Base-by-base conservation (phyloP, 2,113 vertebrate species). In the Mastomys coucha region DNA sequence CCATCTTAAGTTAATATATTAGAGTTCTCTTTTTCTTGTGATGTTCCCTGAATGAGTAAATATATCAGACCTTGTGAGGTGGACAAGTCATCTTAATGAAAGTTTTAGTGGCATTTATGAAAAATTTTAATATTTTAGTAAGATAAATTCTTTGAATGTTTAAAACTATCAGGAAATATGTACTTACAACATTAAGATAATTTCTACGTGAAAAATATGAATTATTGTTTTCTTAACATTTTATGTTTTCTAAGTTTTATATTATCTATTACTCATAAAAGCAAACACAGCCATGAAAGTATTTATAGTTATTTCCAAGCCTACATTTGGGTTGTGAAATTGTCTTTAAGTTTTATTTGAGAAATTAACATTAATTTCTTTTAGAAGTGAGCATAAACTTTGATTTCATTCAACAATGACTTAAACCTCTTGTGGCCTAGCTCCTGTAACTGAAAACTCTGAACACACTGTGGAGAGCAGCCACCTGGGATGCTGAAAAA, bases 361-460 rank as follows among this genome's bases (percentile, higher is more conserved):
- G 56, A 82, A 91, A n/a, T 39, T 82, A 75, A 63, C 58, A 58
- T 81, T 91, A 69, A 91, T 88, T 82, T 88, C 39, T 91, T 96
- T 91, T 84, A 75, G 58, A 96, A 96, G 22, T 75, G 39, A 91
- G 22, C 49, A 60, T 96, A 75, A 85, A 51, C 39, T 77, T 91
- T 16, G 17, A 5, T 69, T 89, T 45, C 24, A 81, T 6, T n/a
- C 39, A 20, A 11, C 33, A 42, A 42, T 91, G n/a, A 78, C 82
- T 26, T 93, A 65, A 87, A 9, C 49, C 53, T 80, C 11, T 80
- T 73, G 45, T 2, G 78, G 65, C 31, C 56, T 69, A 9, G 7
- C 49, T 82, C 49, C 75, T 81, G 24, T 22, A 88, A 60, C 67
- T 80, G 53, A 88, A 65, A 69, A 22, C 58, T 82, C 28, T 49